Evolutionary conservation across 2,888 invertebrate genomes (phyloP), one percentile per base, ranked within the genome.

Genomic region (Ceraclea dissimilis): DNA sequence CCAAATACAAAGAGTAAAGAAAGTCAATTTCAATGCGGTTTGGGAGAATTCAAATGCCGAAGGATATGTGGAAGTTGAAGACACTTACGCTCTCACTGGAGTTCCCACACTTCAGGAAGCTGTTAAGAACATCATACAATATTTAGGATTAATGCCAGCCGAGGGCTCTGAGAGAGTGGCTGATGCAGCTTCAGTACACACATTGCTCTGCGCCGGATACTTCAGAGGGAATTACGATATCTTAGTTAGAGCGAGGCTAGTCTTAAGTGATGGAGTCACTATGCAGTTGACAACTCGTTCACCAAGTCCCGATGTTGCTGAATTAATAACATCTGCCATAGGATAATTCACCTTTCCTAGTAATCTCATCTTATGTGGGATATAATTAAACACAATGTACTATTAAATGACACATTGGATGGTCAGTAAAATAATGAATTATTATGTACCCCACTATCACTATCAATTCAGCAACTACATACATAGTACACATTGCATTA

Each of bases 221-320:
- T 99, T 93, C 70, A 82, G 98, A 56, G 94, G 94, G 1, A 94
- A 94, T 0, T 85, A 88, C 53, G 93, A 96, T 57, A 86, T 96
- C 26, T 74, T 97, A 54, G 91, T 94, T 0, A 91, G 93, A 70
- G 70, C 93, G 59, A 87, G 86, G 1, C 76, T 93, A n/a, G 81
- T 85, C 0, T 69, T 78, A 22, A 81, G 83, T 34, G 81, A 79
- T 26, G 88, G 89, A n/a, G 91, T 97, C 0, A 94, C 94, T 2
- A 93, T 98, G 91, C 91, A 94, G 69, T 75, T 98, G 53, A 89
- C 92, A 0, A 91, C 96, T 0, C 78, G 95, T 47, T 90, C 93
- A 19, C 87, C 89, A 13, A 85, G 93, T 70, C 84, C 88, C 51
- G 86, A 88, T 63, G 85, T 96, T 1, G 90, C 93, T 1, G 92